Evolutionary conservation across 2,888 invertebrate species (phyloP), one percentile per base, ranked within the genome.

Genomic region (Oasisia sp.): DNA sequence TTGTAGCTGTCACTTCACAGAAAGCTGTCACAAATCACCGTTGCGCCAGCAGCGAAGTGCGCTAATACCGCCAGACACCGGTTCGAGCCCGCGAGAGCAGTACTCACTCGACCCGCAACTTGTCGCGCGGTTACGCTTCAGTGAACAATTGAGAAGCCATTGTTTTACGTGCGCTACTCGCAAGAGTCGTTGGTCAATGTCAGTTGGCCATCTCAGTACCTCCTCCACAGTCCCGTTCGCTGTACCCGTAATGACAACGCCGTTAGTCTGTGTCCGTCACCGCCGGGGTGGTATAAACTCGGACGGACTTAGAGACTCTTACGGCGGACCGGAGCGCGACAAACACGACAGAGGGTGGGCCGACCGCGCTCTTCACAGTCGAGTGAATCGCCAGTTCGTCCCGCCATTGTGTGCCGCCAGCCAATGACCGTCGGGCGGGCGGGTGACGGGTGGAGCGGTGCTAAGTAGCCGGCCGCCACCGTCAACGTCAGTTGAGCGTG

Each of bases 111-210:
- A 74, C 74, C 19, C 0, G n/a, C 27, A 27, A n/a, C 74, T 74
- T 74, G 74, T 74, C 74, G 74, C 74, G 4, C 74, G 74, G 74
- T 74, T 27, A 27, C 74, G 74, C 5, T n/a, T 74, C 74, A 74
- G n/a, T 7, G 74, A 7, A 74, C 74, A 74, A 74, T 27, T 74
- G 74, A 74, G 27, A 74, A 74, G 19, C 27, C 74, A 74, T 74
- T 74, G 74, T 74, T 74, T 74, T 74, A 74, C n/a, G 74, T 74
- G 74, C 74, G 74, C 74, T 74, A 74, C 27, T 74, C 74, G 74
- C 74, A 27, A 74, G 74, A 19, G 74, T 74, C n/a, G 74, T 74
- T n/a, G 27, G 19, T 74, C 74, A 74, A 74, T 74, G 14, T 27
- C 27, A 74, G 74, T 74, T 74, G 74, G 74, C 74, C 74, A 27